Percentiles rank a stretch among this genome's conserved stretches.
These are phyloP conservation scores for Cynoglossus semilaevis DNA, from an alignment of 2,113 vertebrate species.

Conservation along the genomic window DNA sequence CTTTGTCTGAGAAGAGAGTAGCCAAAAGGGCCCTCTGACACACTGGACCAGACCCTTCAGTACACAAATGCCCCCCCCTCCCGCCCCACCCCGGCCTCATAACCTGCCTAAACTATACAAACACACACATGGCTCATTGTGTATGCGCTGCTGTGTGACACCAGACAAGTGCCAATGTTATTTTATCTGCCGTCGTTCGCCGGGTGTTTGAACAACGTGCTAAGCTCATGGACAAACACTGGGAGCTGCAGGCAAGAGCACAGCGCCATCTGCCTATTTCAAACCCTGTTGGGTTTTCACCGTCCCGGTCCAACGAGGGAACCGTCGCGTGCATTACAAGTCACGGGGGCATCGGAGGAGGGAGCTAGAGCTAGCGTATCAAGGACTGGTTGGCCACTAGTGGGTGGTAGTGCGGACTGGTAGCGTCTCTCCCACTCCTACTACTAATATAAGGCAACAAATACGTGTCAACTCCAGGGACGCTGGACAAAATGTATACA, in stretches of 20 bases:
- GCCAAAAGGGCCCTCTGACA: constrained; percentile 76
- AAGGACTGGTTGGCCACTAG: no score
- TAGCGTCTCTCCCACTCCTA: no score
- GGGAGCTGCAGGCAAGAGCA: constrained; percentile 50
- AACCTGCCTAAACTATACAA: constrained; percentile 30
- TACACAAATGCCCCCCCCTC: constrained; percentile 56
- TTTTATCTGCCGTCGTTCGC: constrained; percentile 72
- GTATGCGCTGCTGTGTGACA: constrained; percentile 51
- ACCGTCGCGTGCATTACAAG: constrained; percentile 57
- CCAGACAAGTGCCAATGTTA: constrained; percentile 62
- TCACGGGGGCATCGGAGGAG: constrained; percentile 42
- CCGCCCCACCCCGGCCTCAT: constrained; percentile 45
- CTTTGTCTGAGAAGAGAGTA: constrained; percentile 75
- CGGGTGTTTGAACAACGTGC: constrained; percentile 65
- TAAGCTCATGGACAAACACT: constrained; percentile 80
- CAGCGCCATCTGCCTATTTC: constrained; percentile 67
- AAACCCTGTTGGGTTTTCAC: constrained; percentile 64
- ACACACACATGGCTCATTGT: constrained; percentile 25
- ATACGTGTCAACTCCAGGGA: no score
- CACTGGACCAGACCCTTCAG: constrained; percentile 74
- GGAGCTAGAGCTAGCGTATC: constrained; percentile 50
- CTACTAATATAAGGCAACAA: no score
- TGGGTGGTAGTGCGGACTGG: no score
- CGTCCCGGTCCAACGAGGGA: constrained; percentile 51
- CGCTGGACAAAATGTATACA: no score